Evolutionary conservation across 2,888 invertebrate genomes (phyloP).

Genomic region (Dasysyrphus tricinctus): DNA sequence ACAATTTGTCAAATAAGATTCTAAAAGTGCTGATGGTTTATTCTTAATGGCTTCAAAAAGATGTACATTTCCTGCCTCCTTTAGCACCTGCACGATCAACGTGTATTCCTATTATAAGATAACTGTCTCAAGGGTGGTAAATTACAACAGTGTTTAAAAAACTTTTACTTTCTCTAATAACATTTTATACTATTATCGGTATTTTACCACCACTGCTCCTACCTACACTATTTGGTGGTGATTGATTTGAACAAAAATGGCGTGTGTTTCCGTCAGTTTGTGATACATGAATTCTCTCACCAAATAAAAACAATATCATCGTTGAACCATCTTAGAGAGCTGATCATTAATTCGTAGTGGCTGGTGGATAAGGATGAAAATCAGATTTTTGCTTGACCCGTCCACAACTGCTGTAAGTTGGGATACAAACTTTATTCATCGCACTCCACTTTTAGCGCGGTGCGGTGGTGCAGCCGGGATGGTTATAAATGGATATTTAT

Average conservation of each 20-base stretch:
- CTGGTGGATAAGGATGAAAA: constrained; percentile 31
- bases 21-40: too few relatives aligned
- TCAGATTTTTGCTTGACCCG: constrained; percentile 58
- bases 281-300: constrained; percentile 34
- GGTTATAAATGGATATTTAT: constrained; percentile 68
- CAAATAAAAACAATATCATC: constrained; percentile 53
- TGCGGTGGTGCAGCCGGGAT: not conserved
- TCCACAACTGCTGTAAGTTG: constrained; percentile 21
- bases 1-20: too few relatives aligned
- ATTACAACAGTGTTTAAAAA: not conserved
- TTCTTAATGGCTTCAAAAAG: too few relatives aligned
- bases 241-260: constrained; percentile 68
- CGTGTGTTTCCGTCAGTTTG: constrained; percentile 61
- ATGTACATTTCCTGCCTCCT: too few relatives aligned
- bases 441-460: not conserved
- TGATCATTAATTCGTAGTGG: constrained; percentile 60
- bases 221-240: constrained; percentile 25
- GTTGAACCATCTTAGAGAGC: constrained; percentile 53
- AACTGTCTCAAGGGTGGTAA: not conserved
- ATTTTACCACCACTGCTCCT: constrained; percentile 15
- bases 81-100: too few relatives aligned
- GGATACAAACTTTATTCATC: constrained; percentile 30
- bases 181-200: constrained; percentile 45
- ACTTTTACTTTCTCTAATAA: constrained; percentile 48
- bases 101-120: not conserved